phyloP scores from a whole-genome alignment of 1,140 invertebrate genomes.

The Adoxophyes honmai region DNA sequence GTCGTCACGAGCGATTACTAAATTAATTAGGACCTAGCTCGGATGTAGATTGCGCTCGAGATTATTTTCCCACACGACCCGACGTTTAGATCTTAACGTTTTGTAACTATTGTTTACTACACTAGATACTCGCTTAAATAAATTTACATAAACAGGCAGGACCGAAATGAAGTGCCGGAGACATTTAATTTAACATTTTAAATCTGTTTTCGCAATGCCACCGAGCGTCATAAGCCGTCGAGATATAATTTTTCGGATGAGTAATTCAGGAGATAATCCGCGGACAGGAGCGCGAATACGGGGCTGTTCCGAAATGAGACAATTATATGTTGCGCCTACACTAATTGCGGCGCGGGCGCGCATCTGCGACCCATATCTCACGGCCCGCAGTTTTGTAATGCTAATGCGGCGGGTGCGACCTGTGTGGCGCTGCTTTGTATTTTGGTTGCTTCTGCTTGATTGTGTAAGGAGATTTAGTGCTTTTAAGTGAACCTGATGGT shows the following conservation, averaged over 20 bases:
- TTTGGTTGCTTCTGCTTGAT: slow-evolving; percentile 24
- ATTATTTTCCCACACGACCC: slow-evolving; percentile 75
- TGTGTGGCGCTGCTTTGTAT: slow-evolving; percentile 26
- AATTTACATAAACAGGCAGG: not conserved
- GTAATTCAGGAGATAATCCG: not conserved
- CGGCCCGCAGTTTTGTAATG: slow-evolving; percentile 48
- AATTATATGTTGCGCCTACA: slow-evolving; percentile 50
- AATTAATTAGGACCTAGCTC: slow-evolving; percentile 74
- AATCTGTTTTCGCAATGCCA: no score
- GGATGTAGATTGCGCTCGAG: slow-evolving; percentile 67
- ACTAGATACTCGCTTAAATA: not conserved
- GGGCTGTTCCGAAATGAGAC: slow-evolving; percentile 40
- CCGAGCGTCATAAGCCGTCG: not conserved
- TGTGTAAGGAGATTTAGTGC: slow-evolving; percentile 4
- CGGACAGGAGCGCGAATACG: slow-evolving; percentile 3
- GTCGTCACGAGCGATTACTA: slow-evolving; percentile 76
- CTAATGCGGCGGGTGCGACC: slow-evolving; percentile 27
- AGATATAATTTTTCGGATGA: not conserved
- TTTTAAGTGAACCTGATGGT: no score
- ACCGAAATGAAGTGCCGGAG: no score
- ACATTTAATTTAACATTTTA: not conserved
- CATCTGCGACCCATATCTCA: slow-evolving; percentile 56
- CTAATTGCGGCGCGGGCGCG: slow-evolving; percentile 43
- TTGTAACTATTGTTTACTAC: slow-evolving; percentile 49
- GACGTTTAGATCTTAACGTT: slow-evolving; percentile 57